These are phyloP conservation scores for Epinotia demarniana DNA, from an alignment of 2,888 invertebrate genomes.

Conservation along the genomic window DNA sequence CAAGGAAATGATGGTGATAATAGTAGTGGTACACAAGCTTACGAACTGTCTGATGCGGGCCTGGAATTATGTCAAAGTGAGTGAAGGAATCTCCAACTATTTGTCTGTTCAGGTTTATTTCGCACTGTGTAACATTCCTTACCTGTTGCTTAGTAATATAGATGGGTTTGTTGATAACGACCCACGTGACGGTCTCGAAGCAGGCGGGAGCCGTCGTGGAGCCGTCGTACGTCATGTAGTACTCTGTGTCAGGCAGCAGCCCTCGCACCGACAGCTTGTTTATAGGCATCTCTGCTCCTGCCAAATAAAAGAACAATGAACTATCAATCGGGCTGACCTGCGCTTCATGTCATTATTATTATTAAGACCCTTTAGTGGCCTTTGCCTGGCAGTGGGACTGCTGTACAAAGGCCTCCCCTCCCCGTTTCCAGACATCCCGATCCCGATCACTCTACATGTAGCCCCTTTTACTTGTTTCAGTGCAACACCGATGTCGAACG, in stretches of 20 bases:
- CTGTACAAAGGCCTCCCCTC: no score
- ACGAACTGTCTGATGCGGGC: neutral
- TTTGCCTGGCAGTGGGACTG: no score
- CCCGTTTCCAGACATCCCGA: no score
- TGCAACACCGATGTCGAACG: no score
- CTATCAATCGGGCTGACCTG: neutral
- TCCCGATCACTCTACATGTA: no score
- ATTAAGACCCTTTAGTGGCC: no score
- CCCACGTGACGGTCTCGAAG: slow-evolving; percentile 99
- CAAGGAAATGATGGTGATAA: no score
- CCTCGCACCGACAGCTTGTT: slow-evolving; percentile 94
- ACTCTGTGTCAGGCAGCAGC: slow-evolving; percentile 95
- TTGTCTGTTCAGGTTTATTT: neutral
- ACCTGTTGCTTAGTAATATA: slow-evolving; percentile 99
- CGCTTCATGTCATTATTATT: no score
- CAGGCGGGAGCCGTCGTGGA: slow-evolving; percentile 98
- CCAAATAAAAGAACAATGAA: slow-evolving; percentile 51
- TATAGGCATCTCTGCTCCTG: slow-evolving; percentile 93
- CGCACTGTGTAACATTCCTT: slow-evolving; percentile 45
- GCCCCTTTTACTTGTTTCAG: no score
- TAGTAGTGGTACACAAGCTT: neutral
- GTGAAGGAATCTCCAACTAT: neutral
- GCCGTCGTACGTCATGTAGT: slow-evolving; percentile 99
- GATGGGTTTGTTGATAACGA: slow-evolving; percentile 98
- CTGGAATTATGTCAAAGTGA: neutral